Evolutionary conservation across 1,140 invertebrate genomes (phyloP).

Genomic region (Drosophila triauraria): DNA sequence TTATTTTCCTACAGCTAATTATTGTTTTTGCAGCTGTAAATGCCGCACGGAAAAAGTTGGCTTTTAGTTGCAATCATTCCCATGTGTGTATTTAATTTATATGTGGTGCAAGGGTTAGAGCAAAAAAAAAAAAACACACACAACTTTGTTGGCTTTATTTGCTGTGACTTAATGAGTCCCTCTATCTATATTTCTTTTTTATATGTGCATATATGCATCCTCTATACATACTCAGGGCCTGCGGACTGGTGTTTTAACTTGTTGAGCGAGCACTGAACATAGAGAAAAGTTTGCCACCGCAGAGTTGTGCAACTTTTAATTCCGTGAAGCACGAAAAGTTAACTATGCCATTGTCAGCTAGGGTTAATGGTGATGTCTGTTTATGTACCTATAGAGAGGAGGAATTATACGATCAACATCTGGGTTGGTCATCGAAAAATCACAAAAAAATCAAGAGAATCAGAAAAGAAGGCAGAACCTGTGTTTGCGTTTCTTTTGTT

Average conservation of each 20-base stretch:
- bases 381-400: no score
- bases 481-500: constrained; percentile 37
- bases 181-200: not conserved
- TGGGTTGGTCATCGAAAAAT: not conserved
- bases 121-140: not conserved
- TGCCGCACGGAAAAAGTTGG: constrained; percentile 15
- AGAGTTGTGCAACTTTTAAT: constrained; percentile 64
- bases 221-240: constrained; percentile 7
- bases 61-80: constrained; percentile 11
- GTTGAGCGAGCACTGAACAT: constrained; percentile 7
- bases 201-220: not conserved
- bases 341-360: constrained; percentile 21
- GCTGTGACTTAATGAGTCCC: constrained; percentile 20
- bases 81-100: constrained; percentile 18
- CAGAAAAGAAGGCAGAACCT: not conserved
- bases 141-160: constrained; percentile 30
- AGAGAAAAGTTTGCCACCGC: constrained; percentile 45
- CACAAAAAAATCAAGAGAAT: not conserved
- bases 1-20: constrained; percentile 19
- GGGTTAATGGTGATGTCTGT: not conserved
- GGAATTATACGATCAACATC: no score
- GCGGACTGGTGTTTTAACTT: constrained; percentile 31
- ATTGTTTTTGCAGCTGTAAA: constrained; percentile 26
- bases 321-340: constrained; percentile 16
- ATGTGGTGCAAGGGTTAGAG: not conserved